Evolutionary conservation across 2,797 vertebrate species (phyloP), one percentile per base, ranked within the genome.

Genomic region (Fratercula arctica): DNA sequence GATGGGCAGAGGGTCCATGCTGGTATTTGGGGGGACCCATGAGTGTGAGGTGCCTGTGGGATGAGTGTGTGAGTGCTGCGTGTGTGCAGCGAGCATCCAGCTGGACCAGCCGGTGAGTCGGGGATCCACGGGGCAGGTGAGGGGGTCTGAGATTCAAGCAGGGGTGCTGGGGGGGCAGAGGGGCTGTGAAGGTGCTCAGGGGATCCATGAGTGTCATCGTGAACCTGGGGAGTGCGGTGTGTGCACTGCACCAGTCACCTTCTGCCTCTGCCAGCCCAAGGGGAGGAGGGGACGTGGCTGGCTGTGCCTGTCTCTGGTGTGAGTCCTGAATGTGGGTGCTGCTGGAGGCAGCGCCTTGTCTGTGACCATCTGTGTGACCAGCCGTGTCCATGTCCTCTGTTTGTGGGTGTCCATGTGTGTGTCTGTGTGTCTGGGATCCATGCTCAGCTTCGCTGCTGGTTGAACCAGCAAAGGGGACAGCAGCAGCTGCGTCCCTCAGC

Each of bases 131-230:
- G 8, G 28, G 11, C 0, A 0, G 24, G 12, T 41, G 11, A 45
- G 7, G 15, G 13, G 17, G 16, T 5, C 26, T 1, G 3, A 37
- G 48, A 31, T 57, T 31, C 1, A 1, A 33, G 41, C 41, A 68
- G 41, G 26, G 39, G 9, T 20, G 8, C 10, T 0, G 0, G 46
- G 7, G 0, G 1, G n/a, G n/a, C 54, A 61, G 76, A 69, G 50
- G 31, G 21, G 6, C 17, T 0, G 0, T 60, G 21, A 3, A 0
- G 0, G 25, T 66, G 29, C 33, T 83, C 1, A 1, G 18, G 17
- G 21, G 2, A 70, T 37, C 39, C 0, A 0, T 2, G 2, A 83
- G 1, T 57, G 25, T 45, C 33, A 45, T 39, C 69, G 54, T 66
- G 56, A 61, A 74, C 4, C 20, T 16, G 26, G 33, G 24, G 21